Evolutionary conservation across 2,797 vertebrate genomes (phyloP).

Genomic region (Sebastes variabilis): DNA sequence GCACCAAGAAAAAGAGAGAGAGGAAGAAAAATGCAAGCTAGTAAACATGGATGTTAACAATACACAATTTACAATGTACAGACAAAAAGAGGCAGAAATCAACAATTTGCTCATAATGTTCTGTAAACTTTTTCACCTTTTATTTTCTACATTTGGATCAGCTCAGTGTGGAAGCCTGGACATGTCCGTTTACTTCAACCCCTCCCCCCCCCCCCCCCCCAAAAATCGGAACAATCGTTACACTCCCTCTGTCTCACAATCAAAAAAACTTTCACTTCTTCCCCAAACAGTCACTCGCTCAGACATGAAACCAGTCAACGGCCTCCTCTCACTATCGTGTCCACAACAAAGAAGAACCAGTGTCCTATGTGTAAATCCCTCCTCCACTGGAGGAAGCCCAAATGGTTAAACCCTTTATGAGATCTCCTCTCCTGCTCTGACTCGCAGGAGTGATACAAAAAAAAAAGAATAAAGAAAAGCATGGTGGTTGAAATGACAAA

Average conservation of each 20-base stretch:
- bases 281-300: slow-evolving; percentile 55
- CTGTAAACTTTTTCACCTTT: slow-evolving; percentile 84
- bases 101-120: slow-evolving; percentile 25
- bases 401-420: slow-evolving; percentile 61
- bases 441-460: slow-evolving; percentile 40
- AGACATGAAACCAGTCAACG: slow-evolving; percentile 43
- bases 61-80: not conserved
- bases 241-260: slow-evolving; percentile 31
- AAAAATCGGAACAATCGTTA: slow-evolving; percentile 44
- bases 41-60: not conserved
- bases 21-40: not conserved
- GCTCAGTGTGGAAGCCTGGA: slow-evolving; percentile 80
- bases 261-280: slow-evolving; percentile 40
- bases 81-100: slow-evolving; percentile 38
- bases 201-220: not conserved
- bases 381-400: slow-evolving; percentile 75
- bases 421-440: slow-evolving; percentile 40
- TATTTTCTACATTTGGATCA: slow-evolving; percentile 87
- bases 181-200: slow-evolving; percentile 62
- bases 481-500: slow-evolving; percentile 43
- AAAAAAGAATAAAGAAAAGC: slow-evolving; percentile 14
- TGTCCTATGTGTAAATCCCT: slow-evolving; percentile 68
- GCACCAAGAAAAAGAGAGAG: not conserved
- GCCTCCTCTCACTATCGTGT: slow-evolving; percentile 25
- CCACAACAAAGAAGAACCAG: slow-evolving; percentile 57